Evolutionary conservation across 2,888 invertebrate genomes (phyloP).

Genomic region (Epirrhoe alternata): DNA sequence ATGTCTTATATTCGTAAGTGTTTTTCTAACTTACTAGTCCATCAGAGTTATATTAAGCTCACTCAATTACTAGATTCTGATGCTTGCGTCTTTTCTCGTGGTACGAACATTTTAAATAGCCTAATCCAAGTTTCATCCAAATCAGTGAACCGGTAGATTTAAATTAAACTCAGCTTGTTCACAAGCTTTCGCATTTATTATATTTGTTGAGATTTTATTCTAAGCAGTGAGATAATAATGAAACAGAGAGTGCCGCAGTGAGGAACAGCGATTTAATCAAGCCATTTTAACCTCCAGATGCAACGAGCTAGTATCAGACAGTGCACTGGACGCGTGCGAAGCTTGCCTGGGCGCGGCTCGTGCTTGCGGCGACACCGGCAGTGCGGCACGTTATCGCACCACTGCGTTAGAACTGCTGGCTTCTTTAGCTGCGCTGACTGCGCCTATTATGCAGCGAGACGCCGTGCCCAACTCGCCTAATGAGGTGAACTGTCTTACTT

Average conservation of each 20-base stretch:
- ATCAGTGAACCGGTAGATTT: no score
- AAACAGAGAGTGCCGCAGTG: no score
- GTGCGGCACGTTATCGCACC: constrained; percentile 57
- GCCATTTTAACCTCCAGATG: constrained; percentile 39
- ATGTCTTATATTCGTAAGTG: constrained; percentile 71
- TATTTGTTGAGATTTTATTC: no score
- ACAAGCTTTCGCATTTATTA: no score
- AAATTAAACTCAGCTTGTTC: no score
- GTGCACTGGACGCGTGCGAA: constrained; percentile 76
- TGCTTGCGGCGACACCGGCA: constrained; percentile 67
- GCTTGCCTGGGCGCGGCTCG: constrained; percentile 71
- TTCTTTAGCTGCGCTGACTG: constrained; percentile 66
- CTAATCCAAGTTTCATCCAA: no score
- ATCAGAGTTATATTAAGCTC: neutral
- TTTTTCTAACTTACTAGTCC: neutral
- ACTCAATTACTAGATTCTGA: no score
- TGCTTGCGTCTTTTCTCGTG: no score
- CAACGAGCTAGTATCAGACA: constrained; percentile 69
- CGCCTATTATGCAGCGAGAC: constrained; percentile 67
- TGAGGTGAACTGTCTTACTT: constrained; percentile 56
- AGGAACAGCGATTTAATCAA: neutral
- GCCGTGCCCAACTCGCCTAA: constrained; percentile 76
- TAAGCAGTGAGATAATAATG: no score
- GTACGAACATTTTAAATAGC: no score
- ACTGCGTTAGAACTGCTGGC: constrained; percentile 66